A percentile compares a stretch with the other conserved stretches of the same genome.
These are phyloP conservation scores for Xyrauchen texanus DNA, from an alignment of 2,113 vertebrate species.

Conservation along the genomic window DNA sequence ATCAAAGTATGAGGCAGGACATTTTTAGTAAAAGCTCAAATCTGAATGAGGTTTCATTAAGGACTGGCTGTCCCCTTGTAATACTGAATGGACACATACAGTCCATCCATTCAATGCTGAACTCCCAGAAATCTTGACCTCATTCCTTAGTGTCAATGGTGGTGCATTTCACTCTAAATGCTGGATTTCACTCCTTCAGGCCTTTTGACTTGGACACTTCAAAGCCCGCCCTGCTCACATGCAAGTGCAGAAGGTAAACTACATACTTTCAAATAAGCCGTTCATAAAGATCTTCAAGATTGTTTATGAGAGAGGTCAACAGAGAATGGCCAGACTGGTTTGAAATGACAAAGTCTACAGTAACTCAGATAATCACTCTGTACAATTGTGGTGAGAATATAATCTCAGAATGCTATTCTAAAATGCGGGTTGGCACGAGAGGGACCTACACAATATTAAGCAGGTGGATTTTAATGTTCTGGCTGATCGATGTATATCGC, in stretches of 20 bases:
- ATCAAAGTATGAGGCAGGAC: neutral
- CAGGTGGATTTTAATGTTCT: no score
- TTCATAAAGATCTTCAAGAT: no score
- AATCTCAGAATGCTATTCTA: no score
- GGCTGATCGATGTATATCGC: no score
- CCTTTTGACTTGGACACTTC: neutral
- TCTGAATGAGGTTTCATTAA: conserved; percentile 24
- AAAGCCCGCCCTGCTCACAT: neutral
- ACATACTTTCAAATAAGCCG: no score
- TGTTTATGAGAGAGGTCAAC: no score
- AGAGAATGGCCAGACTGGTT: no score
- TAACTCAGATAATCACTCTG: no score
- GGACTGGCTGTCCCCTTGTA: conserved; percentile 11
- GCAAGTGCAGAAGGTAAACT: neutral
- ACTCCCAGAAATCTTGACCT: conserved; percentile 15
- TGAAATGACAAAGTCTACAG: no score
- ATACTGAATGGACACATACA: neutral
- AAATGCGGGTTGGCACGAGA: no score
- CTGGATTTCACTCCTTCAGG: neutral
- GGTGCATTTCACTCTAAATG: conserved; percentile 17
- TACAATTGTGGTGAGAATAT: no score
- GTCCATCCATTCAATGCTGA: neutral
- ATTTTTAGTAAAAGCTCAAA: conserved; percentile 4
- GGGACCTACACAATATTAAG: no score
- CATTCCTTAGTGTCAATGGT: conserved; percentile 3